Conservation (phyloP, 2,797 vertebrate genomes). For the Rhinoraja longicauda region DNA sequence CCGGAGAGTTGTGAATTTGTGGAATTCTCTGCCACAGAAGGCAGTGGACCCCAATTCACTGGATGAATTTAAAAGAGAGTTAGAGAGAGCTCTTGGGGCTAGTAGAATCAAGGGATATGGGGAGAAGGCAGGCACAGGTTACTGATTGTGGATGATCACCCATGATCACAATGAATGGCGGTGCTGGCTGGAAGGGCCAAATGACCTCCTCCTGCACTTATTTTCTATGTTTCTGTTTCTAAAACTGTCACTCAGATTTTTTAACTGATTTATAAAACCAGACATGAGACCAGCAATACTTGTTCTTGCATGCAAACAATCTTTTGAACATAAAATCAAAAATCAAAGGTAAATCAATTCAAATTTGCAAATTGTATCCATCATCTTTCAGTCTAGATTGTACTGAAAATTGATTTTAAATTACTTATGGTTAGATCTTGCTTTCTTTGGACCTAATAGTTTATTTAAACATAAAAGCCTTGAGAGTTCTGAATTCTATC, state of each 20-base stretch:
- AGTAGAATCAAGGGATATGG: too few relatives aligned
- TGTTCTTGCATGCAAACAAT: neutral
- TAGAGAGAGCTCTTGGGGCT: too few relatives aligned
- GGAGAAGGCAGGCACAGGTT: too few relatives aligned
- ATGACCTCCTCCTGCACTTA: too few relatives aligned
- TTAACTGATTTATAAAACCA: neutral
- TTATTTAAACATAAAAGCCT: neutral
- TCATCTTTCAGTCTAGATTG: neutral
- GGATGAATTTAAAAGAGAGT: too few relatives aligned
- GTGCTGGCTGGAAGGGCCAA: too few relatives aligned
- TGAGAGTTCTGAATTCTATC: neutral
- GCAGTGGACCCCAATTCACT: too few relatives aligned
- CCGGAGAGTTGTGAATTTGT: too few relatives aligned
- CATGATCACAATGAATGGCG: too few relatives aligned
- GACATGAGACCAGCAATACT: neutral
- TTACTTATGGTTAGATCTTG: neutral
- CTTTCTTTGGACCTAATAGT: neutral
- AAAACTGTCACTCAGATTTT: neutral
- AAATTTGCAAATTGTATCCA: slow-evolving; percentile 1
- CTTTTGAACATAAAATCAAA: neutral
- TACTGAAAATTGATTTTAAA: neutral
- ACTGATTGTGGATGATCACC: too few relatives aligned
- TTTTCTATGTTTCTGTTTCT: too few relatives aligned
- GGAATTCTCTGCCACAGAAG: too few relatives aligned
- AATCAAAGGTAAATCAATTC: neutral